phyloP scores from a whole-genome alignment of 2,113 vertebrate genomes.

The Pyrgilauda ruficollis region DNA sequence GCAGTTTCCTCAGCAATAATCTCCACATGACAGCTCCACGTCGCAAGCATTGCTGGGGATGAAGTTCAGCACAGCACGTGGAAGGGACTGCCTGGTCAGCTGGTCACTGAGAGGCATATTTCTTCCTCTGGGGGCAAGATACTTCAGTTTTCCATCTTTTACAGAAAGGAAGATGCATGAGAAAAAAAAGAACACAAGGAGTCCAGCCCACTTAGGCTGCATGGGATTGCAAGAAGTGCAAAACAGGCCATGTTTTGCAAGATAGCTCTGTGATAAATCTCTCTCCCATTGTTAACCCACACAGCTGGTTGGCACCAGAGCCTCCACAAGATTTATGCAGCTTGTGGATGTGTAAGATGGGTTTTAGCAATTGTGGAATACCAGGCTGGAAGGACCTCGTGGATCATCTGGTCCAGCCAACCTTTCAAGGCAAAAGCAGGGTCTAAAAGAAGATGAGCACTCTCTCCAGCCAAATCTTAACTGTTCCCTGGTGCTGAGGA shows the following conservation, averaged over 20 bases:
- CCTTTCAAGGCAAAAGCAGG: not conserved
- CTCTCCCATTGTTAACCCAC: not conserved
- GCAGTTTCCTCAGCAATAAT: not conserved
- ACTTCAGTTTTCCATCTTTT: not conserved
- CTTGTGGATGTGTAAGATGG: not conserved
- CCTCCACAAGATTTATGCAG: not conserved
- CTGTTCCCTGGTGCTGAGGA: not conserved
- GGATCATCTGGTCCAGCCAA: not conserved
- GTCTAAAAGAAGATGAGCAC: not conserved
- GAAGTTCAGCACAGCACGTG: rapidly evolving
- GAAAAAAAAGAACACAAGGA: not conserved
- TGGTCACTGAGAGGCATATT: not conserved
- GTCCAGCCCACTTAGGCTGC: not conserved
- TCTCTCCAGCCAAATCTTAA: not conserved
- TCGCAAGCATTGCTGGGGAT: not conserved
- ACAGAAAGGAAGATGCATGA: not conserved
- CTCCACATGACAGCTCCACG: not conserved
- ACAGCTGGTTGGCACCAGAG: not conserved
- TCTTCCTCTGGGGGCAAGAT: not conserved
- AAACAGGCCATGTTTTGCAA: not conserved
- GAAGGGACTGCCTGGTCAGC: not conserved
- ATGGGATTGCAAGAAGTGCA: not conserved
- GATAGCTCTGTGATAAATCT: not conserved
- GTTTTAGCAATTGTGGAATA: not conserved
- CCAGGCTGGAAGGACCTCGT: rapidly evolving